These are phyloP conservation scores for Sturmia bella DNA, from an alignment of 2,888 invertebrate genomes.

Conservation along the genomic window DNA sequence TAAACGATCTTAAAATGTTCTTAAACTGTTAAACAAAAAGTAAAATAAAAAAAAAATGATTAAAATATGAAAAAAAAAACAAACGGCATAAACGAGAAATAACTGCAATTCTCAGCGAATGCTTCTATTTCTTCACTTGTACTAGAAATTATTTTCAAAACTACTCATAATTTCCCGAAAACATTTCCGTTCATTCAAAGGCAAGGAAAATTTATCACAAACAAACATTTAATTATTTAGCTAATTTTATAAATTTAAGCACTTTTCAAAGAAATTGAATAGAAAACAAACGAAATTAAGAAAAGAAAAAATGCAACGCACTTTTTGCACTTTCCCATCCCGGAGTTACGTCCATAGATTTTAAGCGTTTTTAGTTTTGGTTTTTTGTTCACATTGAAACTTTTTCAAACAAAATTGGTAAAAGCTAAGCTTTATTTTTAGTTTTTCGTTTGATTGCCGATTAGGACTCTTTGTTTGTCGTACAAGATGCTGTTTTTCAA, in stretches of 20 bases:
- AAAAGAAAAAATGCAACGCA: conserved; percentile 76
- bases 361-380: conserved; percentile 72
- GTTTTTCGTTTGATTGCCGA: conserved; percentile 17
- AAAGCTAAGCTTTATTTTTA: conserved; percentile 63
- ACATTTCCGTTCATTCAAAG: conserved; percentile 64
- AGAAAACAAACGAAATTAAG: conserved; percentile 41
- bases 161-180: conserved; percentile 29
- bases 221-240: conserved; percentile 35
- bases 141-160: background rate
- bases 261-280: conserved; percentile 54
- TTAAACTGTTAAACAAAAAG: conserved; percentile 26
- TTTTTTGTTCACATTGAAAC: background rate
- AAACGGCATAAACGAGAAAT: no score
- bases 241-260: conserved; percentile 63
- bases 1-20: background rate
- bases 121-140: background rate
- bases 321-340: conserved; percentile 82
- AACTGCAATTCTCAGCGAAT: background rate
- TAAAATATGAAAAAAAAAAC: no score
- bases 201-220: conserved; percentile 43
- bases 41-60: conserved; percentile 2
- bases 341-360: conserved; percentile 82
- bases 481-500: conserved; percentile 9
- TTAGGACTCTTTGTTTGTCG: conserved; percentile 5
- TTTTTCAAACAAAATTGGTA: conserved; percentile 42